Conservation (phyloP, 2,113 vertebrate genomes). For the Ginglymostoma cirratum region DNA sequence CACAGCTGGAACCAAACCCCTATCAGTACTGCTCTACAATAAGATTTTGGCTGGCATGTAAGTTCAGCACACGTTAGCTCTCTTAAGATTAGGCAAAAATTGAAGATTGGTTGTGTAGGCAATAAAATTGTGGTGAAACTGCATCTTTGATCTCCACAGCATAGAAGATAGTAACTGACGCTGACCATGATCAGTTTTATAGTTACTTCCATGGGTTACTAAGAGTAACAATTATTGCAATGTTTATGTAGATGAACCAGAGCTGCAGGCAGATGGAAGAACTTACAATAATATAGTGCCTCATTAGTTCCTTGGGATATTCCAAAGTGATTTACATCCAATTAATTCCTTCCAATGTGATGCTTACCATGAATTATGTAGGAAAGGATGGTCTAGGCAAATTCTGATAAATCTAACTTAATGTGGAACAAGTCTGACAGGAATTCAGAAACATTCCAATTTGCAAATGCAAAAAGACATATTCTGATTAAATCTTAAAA, state of each 20-base stretch:
- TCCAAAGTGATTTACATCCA: neutral
- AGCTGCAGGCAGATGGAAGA: neutral
- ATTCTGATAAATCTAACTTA: neutral
- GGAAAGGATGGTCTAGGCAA: neutral
- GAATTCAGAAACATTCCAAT: neutral
- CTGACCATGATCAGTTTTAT: neutral
- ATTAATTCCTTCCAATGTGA: neutral
- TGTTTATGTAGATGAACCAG: neutral
- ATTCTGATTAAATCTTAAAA: neutral
- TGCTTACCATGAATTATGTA: neutral
- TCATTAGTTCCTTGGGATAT: neutral
- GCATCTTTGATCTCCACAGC: too few relatives aligned
- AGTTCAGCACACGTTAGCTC: neutral
- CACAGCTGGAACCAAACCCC: neutral
- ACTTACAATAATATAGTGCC: neutral
- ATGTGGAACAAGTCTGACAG: neutral
- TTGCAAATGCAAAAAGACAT: neutral
- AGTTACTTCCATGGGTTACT: neutral
- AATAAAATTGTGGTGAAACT: neutral
- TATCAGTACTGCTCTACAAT: neutral
- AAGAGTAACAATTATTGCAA: neutral
- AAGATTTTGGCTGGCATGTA: neutral
- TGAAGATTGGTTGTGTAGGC: neutral
- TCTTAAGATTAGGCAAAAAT: neutral
- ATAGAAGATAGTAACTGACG: neutral